Base-by-base conservation (phyloP, 2,797 vertebrate species). In the Cygnus olor region DNA sequence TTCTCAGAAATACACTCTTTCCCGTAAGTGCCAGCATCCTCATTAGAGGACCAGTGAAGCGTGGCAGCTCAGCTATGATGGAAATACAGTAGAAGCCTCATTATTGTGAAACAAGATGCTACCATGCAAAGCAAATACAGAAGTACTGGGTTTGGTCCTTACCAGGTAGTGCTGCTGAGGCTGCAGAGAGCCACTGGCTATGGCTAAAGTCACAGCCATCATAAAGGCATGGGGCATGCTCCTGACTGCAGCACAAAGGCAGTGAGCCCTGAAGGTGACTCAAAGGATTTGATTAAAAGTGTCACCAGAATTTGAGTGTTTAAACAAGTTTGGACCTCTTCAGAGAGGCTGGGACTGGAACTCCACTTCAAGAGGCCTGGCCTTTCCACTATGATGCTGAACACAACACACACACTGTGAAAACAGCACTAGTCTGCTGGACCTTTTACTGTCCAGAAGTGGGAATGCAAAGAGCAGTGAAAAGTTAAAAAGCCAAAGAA, bases 401-500 rank as follows among this genome's bases (percentile, higher is more conserved):
- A 80, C 44, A 18, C 0, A 0, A 40, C 34, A 34, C 0, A 0
- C 47, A 38, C 53, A 8, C 78, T 83, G 36, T 90, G 86, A 65
- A 86, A 92, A 78, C 30, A 66, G 45, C 16, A 0, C 68, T 82
- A 42, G 38, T 72, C 86, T 74, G 24, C 34, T 87, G 61, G 82
- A 85, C 57, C 42, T 85, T 91, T 90, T 69, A 28, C 45, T 69
- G 65, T 72, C 61, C 74, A 40, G 69, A 49, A 4, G 7, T 69
- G 45, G 68, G 87, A 94, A 85, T 36, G 72, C 61, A 72, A 88
- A 94, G 71, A 94, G 49, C 69, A 42, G 27, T 22, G 34, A 32
- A 45, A 95, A 85, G 79, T 82, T 94, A 53, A 93, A 95, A 90
- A 92, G 78, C 72, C 69, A n/a, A 74, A 90, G 74, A 71, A 95